phyloP scores from a whole-genome alignment of 2,113 vertebrate species.

The Centropus unirufus region DNA sequence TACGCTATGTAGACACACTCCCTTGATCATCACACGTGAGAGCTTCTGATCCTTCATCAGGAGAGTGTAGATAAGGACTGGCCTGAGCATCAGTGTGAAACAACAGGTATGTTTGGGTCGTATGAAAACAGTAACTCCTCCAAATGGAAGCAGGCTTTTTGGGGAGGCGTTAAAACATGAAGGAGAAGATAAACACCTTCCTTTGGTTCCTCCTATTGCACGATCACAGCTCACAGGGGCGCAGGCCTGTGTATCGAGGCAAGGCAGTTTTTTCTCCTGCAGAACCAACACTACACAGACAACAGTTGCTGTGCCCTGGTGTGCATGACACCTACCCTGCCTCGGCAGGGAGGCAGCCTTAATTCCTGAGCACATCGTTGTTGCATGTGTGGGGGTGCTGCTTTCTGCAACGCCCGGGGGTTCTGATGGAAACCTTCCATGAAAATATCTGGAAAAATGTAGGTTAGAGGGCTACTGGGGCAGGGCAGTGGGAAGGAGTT shows the following conservation, averaged over 20 bases:
- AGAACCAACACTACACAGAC: neutral
- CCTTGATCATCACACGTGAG: neutral
- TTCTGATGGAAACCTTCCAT: neutral
- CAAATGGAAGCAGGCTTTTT: neutral
- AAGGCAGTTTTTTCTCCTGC: neutral
- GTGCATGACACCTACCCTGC: neutral
- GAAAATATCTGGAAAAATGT: neutral
- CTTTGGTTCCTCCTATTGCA: neutral
- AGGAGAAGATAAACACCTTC: neutral
- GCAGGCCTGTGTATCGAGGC: neutral
- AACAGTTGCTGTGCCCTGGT: neutral
- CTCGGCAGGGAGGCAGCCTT: neutral
- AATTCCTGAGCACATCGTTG: neutral
- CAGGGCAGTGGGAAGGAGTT: neutral
- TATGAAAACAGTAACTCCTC: neutral
- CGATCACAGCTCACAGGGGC: neutral
- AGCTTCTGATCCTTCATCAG: neutral
- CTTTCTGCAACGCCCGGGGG: neutral
- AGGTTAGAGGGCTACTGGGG: neutral
- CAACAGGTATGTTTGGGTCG: neutral
- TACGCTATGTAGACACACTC: neutral
- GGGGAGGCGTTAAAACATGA: neutral
- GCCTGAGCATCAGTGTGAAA: neutral
- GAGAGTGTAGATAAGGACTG: neutral
- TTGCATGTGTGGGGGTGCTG: rapidly evolving